A percentile compares a stretch with the other conserved stretches of the same genome.
Evolutionary conservation across 2,797 vertebrate genomes (phyloP).

Genomic region (Notoglanidium macrostoma): DNA sequence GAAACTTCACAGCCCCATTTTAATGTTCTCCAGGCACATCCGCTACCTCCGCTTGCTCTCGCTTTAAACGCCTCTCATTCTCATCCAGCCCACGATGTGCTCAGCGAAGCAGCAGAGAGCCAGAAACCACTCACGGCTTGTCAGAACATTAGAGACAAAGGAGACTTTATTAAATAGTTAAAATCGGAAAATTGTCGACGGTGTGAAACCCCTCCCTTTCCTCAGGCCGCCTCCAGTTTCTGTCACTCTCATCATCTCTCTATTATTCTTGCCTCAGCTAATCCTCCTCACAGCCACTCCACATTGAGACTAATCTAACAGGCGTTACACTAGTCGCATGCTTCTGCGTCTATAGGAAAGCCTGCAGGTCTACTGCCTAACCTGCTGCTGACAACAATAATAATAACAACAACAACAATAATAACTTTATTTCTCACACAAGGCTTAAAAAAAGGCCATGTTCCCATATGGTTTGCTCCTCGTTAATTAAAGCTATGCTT

Average conservation of each 20-base stretch:
- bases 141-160: slow-evolving; percentile 52
- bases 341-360: slow-evolving; percentile 21
- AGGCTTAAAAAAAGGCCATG: not conserved
- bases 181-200: slow-evolving; percentile 12
- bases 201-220: not conserved
- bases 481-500: slow-evolving; percentile 48
- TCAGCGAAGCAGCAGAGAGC: slow-evolving; percentile 34
- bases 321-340: slow-evolving; percentile 24
- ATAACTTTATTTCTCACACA: not conserved
- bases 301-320: slow-evolving; percentile 45
- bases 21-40: slow-evolving; percentile 68
- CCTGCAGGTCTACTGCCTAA: slow-evolving; percentile 22
- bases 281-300: slow-evolving; percentile 39
- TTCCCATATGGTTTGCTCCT: slow-evolving; percentile 37
- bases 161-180: slow-evolving; percentile 57
- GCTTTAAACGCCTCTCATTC: slow-evolving; percentile 16
- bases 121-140: slow-evolving; percentile 53
- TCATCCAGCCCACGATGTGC: slow-evolving; percentile 1
- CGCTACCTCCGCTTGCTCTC: slow-evolving; percentile 55
- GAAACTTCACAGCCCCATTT: slow-evolving; percentile 67
- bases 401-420: not conserved
- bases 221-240: slow-evolving; percentile 24
- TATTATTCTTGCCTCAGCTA: slow-evolving; percentile 48
- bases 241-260: slow-evolving; percentile 42
- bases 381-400: not conserved